Base-by-base conservation (phyloP, 2,113 vertebrate genomes). In the Clarias batrachus region DNA sequence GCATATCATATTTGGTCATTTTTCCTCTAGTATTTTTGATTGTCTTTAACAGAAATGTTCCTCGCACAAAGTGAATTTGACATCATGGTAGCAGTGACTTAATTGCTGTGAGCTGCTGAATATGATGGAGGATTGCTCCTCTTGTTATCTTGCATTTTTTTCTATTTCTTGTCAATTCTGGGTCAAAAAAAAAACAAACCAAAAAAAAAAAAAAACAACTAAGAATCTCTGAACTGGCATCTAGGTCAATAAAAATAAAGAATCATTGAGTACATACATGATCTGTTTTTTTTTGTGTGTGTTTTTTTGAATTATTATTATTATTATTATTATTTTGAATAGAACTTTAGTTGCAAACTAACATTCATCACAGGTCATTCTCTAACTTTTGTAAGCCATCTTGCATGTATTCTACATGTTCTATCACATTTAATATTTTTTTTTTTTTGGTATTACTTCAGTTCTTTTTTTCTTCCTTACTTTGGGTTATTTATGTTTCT, bases 371-470 rank as follows among this genome's bases (percentile, higher is more conserved):
- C 91, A 91, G 78, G 91, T 93, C 86, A 93, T 93, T 93, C 87
- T 92, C 88, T 91, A 91, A 89, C 88, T 87, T 86, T 89, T 92
- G 90, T 85, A 92, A 88, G 88, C 91, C 91, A 90, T 92, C 87
- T 91, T 94, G 94, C 95, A 96, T 95, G 95, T 84, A 79, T 89
- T 90, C 79, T 89, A 85, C 93, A 94, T 94, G 85, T 92, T 93
- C 83, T 90, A 87, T 87, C 71, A 90, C 87, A 65, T 87, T 82
- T 87, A 88, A 71, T 90, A 71, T 85, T 85, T 86, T 80, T 85
- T 85, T 86, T 80, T 63, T 86, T 90, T 33, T 88, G 52, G 65
- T 84, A 88, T 89, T 78, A 87, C 86, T 89, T 73, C 88, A 59
- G 57, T 92, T 92, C 86, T 86, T 92, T 80, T 81, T 81, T 79